These are phyloP conservation scores for Rhabdomys dilectus DNA, from an alignment of 2,113 vertebrate genomes.

Conservation along the genomic window DNA sequence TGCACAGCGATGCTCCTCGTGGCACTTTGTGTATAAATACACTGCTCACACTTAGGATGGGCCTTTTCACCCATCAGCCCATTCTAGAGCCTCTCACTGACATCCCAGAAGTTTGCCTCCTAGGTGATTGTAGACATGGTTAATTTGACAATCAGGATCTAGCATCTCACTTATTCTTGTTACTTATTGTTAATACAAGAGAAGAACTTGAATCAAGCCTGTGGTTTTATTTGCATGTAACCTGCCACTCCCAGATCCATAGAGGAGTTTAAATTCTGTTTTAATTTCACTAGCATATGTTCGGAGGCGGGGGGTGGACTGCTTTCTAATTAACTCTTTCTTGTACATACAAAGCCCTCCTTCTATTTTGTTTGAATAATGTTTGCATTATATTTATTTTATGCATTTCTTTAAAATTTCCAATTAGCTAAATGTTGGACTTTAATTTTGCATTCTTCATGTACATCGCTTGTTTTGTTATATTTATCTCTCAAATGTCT, in stretches of 20 bases:
- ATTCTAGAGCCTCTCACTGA: neutral
- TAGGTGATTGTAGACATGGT: neutral
- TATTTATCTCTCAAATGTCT: conserved; percentile 9
- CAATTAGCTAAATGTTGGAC: neutral
- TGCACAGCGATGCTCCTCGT: neutral
- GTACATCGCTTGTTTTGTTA: neutral
- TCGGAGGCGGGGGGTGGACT: neutral
- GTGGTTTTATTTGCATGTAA: conserved; percentile 20
- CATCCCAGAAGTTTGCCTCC: neutral
- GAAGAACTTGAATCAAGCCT: neutral
- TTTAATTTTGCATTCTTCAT: neutral
- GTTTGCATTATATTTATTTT: conserved; percentile 16
- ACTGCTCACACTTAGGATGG: neutral
- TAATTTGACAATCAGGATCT: neutral
- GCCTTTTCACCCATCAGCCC: neutral
- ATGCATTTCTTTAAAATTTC: conserved; percentile 14
- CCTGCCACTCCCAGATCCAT: neutral
- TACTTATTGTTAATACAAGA: neutral
- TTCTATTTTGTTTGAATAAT: neutral
- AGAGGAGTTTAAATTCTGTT: conserved; percentile 42
- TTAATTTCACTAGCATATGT: conserved; percentile 14
- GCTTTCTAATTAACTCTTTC: conserved; percentile 2
- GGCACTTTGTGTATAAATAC: neutral
- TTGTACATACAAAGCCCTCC: neutral
- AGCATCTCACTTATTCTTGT: neutral